Base-by-base conservation (phyloP, 2,888 invertebrate genomes). In the Trachelus tabidus region DNA sequence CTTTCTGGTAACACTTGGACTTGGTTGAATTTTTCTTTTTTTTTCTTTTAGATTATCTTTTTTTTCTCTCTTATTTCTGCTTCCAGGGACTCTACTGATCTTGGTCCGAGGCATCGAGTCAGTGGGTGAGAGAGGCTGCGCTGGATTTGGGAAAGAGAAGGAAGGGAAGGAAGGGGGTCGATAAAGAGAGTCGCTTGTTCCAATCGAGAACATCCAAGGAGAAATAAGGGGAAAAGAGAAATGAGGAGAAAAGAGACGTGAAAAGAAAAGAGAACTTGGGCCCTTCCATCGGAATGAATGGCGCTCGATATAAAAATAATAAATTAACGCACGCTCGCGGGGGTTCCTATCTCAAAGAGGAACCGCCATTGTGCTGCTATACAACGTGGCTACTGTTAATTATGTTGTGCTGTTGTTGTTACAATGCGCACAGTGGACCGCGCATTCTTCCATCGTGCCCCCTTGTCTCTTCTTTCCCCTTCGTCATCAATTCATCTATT, bases 351-450 rank as follows among this genome's bases (percentile, higher is more conserved):
- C 79, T 83, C 83, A 86, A 86, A 87, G 83, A 76, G 75, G 56
- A 40, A 76, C 85, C 85, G 85, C 82, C 84, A 87, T 86, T 87
- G 82, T 84, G 78, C 77, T 74, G 76, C 75, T 76, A 75, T 75
- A 37, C 80, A 77, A 80, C 73, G 79, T 76, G 76, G 84, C 86
- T 86, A 86, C 86, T 81, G 86, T 86, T 86, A 87, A 86, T 86
- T 84, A 86, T 76, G 80, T 82, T 77, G 75, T 75, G 35, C 37
- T 34, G 68, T 73, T 77, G 81, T 76, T 79, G 80, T 33, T 69
- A 69, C 69, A 11, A 69, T 69, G 33, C 69, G 33, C 71, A 71
- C 4, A 34, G 35, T 30, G 9, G 12, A 34, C 73, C 34, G 34
- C 34, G 69, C 73, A 73, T 73, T 73, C 73, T 73, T 73, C 6